Conservation (phyloP, 1,140 invertebrate genomes). For the Drosophila varians region DNA sequence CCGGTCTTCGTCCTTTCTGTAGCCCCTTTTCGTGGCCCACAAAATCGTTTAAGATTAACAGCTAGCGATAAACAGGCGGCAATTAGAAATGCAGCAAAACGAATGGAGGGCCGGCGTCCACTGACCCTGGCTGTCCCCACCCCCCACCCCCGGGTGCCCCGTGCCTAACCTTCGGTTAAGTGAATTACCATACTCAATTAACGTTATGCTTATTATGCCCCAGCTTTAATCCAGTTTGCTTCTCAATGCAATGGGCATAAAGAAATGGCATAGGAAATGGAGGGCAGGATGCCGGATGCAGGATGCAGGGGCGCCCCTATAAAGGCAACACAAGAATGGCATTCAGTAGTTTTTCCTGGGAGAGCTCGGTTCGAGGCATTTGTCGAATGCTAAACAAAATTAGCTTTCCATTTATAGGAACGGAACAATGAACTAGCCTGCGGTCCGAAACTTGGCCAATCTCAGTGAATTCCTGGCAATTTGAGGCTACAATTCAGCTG, state of each 20-base stretch:
- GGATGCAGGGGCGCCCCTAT: too few species aligned
- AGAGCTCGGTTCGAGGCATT: constrained; percentile 19
- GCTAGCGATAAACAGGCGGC: constrained; percentile 65
- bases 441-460: constrained; percentile 15
- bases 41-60: constrained; percentile 81
- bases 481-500: not conserved
- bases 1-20: not conserved
- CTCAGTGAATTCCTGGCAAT: constrained; percentile 9
- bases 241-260: constrained; percentile 39
- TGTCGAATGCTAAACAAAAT: constrained; percentile 52
- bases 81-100: constrained; percentile 60
- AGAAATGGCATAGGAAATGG: not conserved
- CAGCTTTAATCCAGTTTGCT: constrained; percentile 45
- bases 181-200: constrained; percentile 80
- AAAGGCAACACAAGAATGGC: not conserved
- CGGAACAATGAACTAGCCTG: constrained; percentile 23
- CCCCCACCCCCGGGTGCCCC: not conserved
- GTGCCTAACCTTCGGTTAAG: constrained; percentile 33
- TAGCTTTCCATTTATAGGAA: constrained; percentile 37
- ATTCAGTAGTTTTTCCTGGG: not conserved
- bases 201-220: constrained; percentile 63
- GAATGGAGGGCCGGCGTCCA: constrained; percentile 18
- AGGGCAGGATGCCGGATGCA: not conserved
- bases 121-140: not conserved
- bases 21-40: constrained; percentile 8